Evolutionary conservation across 1,140 invertebrate species (phyloP), one percentile per base, ranked within the genome.

Genomic region (Danaus melanippus): DNA sequence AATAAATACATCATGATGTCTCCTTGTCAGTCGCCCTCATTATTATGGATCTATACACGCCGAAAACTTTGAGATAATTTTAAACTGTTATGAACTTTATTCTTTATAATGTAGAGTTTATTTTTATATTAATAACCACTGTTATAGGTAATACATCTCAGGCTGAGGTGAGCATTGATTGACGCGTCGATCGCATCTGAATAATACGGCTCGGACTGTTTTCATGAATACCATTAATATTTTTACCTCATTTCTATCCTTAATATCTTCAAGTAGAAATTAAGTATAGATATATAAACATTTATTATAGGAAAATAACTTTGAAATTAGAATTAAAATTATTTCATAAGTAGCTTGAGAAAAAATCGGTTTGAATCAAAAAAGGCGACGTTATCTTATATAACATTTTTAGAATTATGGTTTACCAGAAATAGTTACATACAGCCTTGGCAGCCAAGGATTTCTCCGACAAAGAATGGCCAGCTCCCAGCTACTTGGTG

Each of bases 221-320:
- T 66, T 64, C 62, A 70, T 73, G 71, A 71, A 71, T 71, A 50
- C 50, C 58, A 71, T 75, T 62, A 75, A 75, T 72, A 74, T 58
- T 32, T 32, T 32, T 32, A 32, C 21, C 21, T 32, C 21, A 32
- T 32, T 32, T 32, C 4, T 32, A 32, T 32, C 2, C 21, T 32
- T 32, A 32, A 32, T 32, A 32, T 32, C 21, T 7, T 32, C 7
- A 32, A 32, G 21, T 32, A 8, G 21, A 32, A 32, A 32, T 32
- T 32, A 32, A 32, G 21, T 32, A 32, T 32, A 32, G 6, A 32
- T 32, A 32, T 32, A 32, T 32, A n/a, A n/a, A n/a, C n/a, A 32
- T 32, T 32, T 32, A 32, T 32, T 32, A 32, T 32, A 32, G 21
- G 7, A 32, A 32, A 32, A 32, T 32, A 7, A 32, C 6, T 32